A percentile compares a stretch with the other conserved stretches of the same genome.
phyloP scores from a whole-genome alignment of 2,888 invertebrate genomes.

The Netelia inedita region DNA sequence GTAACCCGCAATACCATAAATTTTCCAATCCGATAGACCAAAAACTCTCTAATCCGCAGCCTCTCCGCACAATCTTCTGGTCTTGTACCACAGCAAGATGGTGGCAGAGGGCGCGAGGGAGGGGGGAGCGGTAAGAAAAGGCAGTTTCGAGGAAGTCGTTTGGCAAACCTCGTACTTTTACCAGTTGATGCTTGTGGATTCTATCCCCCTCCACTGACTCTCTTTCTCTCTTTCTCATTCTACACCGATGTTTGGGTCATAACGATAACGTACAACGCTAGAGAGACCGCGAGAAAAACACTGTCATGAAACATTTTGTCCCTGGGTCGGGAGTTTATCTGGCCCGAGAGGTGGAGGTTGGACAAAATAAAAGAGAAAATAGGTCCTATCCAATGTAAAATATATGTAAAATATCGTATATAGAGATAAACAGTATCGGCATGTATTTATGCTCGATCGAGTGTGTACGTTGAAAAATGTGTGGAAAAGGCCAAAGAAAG shows the following conservation, averaged over 20 bases:
- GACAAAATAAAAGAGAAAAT: constrained; percentile 9
- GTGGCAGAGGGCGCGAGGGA: not conserved
- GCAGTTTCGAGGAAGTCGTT: constrained; percentile 58
- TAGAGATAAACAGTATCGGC: constrained; percentile 27
- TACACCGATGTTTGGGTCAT: constrained; percentile 15
- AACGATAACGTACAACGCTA: constrained; percentile 44
- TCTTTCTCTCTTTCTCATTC: not conserved
- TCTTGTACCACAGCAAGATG: not conserved
- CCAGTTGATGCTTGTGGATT: constrained; percentile 40
- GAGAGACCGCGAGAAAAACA: constrained; percentile 48
- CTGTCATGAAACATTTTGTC: constrained; percentile 48
- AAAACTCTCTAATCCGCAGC: constrained; percentile 10
- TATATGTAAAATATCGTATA: not conserved
- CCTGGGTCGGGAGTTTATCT: constrained; percentile 25
- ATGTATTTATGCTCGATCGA: constrained; percentile 50
- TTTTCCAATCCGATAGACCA: not conserved
- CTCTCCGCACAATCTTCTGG: not conserved
- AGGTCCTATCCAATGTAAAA: not conserved
- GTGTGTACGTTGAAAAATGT: constrained; percentile 24
- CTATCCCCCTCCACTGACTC: not conserved
- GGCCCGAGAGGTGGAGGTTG: not conserved
- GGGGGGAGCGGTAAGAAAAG: constrained; percentile 30
- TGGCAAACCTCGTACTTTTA: constrained; percentile 57
- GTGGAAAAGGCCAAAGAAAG: constrained; percentile 17
- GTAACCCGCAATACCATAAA: not conserved